Percentiles rank a stretch among this genome's conserved stretches.
These are phyloP conservation scores for Corydoras sp. DNA, from an alignment of 2,113 vertebrate species.

Conservation along the genomic window DNA sequence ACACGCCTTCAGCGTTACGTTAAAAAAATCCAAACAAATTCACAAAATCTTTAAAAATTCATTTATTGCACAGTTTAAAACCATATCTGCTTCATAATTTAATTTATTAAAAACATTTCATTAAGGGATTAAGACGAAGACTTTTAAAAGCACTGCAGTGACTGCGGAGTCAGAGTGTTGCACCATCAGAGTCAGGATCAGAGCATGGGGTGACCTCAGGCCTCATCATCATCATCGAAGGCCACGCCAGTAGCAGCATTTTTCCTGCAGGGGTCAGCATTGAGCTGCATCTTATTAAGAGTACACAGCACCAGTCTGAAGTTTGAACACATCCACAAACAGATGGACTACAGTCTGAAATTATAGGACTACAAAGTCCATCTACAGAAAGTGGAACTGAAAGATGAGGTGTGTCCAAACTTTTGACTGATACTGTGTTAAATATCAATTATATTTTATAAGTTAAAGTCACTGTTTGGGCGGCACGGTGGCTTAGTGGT, in stretches of 20 bases:
- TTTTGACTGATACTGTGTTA: no score
- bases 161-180: background rate
- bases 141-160: background rate
- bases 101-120: slow-evolving; percentile 6
- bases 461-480: slow-evolving; percentile 67
- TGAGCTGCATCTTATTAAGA: background rate
- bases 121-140: background rate
- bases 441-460: background rate
- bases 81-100: background rate
- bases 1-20: background rate
- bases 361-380: no score
- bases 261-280: slow-evolving; percentile 48
- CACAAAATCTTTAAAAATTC: background rate
- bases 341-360: no score
- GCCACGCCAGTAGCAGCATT: slow-evolving; percentile 56
- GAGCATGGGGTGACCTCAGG: slow-evolving; percentile 19
- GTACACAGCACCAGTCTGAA: no score
- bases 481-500: no score
- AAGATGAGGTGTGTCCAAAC: no score
- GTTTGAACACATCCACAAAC: no score
- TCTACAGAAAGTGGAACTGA: no score
- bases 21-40: background rate
- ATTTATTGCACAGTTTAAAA: slow-evolving; percentile 9
- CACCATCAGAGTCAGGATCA: background rate
- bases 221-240: slow-evolving; percentile 60